phyloP scores from a whole-genome alignment of 2,113 vertebrate species.

The Malurus melanocephalus region DNA sequence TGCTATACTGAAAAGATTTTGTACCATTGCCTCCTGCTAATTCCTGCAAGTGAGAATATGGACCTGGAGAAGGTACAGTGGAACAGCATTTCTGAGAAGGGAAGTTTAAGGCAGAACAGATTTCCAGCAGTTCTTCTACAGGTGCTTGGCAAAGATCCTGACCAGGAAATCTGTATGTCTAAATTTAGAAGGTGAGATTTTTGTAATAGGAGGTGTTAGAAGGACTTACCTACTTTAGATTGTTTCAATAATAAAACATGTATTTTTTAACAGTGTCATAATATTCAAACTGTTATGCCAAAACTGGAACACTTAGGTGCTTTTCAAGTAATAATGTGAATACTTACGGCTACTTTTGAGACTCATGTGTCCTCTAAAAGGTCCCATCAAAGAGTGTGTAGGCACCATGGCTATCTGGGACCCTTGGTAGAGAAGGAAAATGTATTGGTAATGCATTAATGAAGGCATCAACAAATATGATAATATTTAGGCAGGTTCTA shows the following conservation, averaged over 20 bases:
- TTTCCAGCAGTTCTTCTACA: not conserved
- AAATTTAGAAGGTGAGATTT: not conserved
- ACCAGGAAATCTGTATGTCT: not conserved
- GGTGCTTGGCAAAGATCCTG: not conserved
- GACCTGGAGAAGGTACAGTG: not conserved
- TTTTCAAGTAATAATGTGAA: not conserved
- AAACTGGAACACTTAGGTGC: not conserved
- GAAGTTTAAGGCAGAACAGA: not conserved
- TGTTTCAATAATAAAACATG: not conserved
- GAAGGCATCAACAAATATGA: not conserved
- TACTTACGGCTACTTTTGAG: constrained; percentile 66
- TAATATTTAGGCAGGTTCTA: not conserved
- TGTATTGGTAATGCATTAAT: not conserved
- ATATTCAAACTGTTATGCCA: not conserved
- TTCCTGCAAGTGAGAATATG: not conserved
- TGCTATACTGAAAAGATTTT: not conserved
- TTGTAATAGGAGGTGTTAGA: not conserved
- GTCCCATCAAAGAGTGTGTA: constrained; percentile 15
- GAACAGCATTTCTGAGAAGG: not conserved
- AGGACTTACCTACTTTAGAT: not conserved
- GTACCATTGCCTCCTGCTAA: not conserved
- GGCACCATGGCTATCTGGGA: not conserved
- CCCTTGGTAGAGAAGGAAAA: not conserved
- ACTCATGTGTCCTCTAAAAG: constrained; percentile 57
- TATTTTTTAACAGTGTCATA: not conserved